Evolutionary conservation across 2,888 invertebrate genomes (phyloP).

Genomic region (Heterodera filipjevi): DNA sequence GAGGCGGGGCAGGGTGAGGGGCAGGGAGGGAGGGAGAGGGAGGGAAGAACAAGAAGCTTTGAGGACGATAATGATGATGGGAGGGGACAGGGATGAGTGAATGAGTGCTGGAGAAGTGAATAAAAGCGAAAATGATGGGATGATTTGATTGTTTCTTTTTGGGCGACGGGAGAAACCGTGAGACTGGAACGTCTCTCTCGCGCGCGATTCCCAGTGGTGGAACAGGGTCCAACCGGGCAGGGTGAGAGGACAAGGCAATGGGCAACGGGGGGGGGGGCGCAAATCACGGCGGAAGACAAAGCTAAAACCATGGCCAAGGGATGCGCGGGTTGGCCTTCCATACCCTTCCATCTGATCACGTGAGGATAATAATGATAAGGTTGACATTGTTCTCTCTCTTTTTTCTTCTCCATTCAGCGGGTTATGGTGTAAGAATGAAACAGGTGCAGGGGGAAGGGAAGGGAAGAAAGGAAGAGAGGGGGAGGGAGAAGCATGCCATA

Average conservation of each 20-base stretch:
- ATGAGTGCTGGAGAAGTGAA: background rate
- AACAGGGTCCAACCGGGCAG: background rate
- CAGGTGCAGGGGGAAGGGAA: background rate
- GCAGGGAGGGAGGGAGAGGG: no score
- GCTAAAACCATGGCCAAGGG: background rate
- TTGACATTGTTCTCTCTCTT: background rate
- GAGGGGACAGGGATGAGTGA: background rate
- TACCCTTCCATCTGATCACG: background rate
- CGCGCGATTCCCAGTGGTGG: background rate
- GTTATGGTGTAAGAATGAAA: background rate
- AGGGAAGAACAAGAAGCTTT: no score
- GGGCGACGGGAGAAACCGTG: background rate
- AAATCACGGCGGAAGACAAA: background rate
- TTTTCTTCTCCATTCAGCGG: background rate
- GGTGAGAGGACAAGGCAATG: background rate
- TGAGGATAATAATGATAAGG: background rate
- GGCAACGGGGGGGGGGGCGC: background rate
- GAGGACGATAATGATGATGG: background rate
- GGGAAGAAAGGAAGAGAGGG: background rate
- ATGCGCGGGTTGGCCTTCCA: background rate
- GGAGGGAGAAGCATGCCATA: background rate
- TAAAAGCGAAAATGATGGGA: background rate
- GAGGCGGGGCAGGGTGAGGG: background rate
- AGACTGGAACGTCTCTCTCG: conserved; percentile 1
- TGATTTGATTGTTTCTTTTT: background rate